A percentile compares a stretch with the other conserved stretches of the same genome.
Evolutionary conservation across 2,113 vertebrate genomes (phyloP).

Genomic region (Xiphorhynchus elegans): DNA sequence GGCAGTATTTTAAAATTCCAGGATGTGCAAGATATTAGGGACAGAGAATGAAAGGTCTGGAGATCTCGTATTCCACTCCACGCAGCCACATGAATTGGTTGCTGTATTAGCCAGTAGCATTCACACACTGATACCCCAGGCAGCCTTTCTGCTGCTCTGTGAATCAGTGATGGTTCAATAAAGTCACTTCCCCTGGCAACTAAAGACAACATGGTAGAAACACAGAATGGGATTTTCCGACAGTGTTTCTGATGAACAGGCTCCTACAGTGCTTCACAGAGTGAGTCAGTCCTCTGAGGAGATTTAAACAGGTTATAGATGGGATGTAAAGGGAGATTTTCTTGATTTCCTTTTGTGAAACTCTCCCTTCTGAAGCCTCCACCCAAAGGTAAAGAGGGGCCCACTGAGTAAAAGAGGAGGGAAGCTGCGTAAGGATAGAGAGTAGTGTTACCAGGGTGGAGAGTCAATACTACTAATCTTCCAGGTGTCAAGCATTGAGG

Average conservation of each 20-base stretch:
- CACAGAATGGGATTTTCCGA: background rate
- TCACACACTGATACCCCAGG: background rate
- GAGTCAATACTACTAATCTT: background rate
- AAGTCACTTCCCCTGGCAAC: background rate
- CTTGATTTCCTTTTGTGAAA: background rate
- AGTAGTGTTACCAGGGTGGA: background rate
- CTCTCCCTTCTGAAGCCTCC: background rate
- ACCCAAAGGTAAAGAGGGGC: background rate
- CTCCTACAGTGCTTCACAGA: background rate
- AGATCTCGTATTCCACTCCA: background rate
- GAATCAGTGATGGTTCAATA: background rate
- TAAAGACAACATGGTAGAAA: background rate
- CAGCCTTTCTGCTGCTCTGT: background rate
- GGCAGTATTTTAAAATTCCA: background rate
- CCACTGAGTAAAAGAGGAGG: background rate
- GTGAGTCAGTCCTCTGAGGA: background rate
- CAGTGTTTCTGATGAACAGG: background rate
- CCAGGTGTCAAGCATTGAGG: background rate
- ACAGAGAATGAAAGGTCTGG: background rate
- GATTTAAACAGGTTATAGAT: background rate
- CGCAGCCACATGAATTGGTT: background rate
- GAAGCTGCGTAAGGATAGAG: background rate
- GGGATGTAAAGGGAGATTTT: background rate
- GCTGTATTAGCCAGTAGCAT: background rate
- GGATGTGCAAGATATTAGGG: background rate